These are phyloP conservation scores for Chymomyza fuscimana DNA, from an alignment of 2,888 invertebrate genomes.

Conservation along the genomic window DNA sequence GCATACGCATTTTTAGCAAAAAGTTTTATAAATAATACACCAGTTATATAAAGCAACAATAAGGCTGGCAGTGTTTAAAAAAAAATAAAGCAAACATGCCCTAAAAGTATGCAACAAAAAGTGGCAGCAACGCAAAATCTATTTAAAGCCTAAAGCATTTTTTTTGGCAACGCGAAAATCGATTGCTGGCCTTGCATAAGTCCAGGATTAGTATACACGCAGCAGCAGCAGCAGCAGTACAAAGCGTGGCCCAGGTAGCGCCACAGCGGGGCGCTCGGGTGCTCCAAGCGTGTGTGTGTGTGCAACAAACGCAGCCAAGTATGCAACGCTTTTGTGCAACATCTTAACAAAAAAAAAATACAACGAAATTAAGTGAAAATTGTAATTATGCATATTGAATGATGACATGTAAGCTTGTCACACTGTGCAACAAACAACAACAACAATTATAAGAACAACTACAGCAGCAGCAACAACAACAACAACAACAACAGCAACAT, in stretches of 20 bases:
- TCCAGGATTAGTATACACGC: slow-evolving; percentile 55
- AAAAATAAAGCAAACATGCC: neutral
- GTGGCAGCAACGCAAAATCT: slow-evolving; percentile 7
- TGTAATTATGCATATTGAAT: slow-evolving; percentile 60
- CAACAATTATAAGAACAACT: neutral
- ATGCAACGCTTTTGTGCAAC: slow-evolving; percentile 4
- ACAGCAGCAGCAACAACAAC: slow-evolving; percentile 11
- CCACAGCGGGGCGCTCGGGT: neutral
- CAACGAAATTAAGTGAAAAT: slow-evolving; percentile 52
- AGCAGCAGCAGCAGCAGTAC: slow-evolving; percentile 22
- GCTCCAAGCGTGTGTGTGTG: neutral
- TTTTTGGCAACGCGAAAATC: slow-evolving; percentile 64
- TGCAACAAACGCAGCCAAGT: slow-evolving; percentile 10
- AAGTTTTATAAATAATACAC: slow-evolving; percentile 5
- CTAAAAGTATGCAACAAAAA: slow-evolving; percentile 11
- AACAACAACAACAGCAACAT: neutral
- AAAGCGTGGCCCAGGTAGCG: neutral
- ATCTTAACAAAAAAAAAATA: slow-evolving; percentile 14
- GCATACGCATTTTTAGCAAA: slow-evolving; percentile 1
- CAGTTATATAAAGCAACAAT: slow-evolving; percentile 20
- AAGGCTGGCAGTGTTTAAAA: slow-evolving; percentile 5
- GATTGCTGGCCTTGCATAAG: slow-evolving; percentile 76
- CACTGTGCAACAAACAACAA: neutral
- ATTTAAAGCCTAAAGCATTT: slow-evolving; percentile 22
- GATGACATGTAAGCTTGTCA: neutral